A percentile compares a stretch with the other conserved stretches of the same genome.
Conservation (phyloP, 2,797 vertebrate genomes). For the Scomberomorus guttatus region DNA sequence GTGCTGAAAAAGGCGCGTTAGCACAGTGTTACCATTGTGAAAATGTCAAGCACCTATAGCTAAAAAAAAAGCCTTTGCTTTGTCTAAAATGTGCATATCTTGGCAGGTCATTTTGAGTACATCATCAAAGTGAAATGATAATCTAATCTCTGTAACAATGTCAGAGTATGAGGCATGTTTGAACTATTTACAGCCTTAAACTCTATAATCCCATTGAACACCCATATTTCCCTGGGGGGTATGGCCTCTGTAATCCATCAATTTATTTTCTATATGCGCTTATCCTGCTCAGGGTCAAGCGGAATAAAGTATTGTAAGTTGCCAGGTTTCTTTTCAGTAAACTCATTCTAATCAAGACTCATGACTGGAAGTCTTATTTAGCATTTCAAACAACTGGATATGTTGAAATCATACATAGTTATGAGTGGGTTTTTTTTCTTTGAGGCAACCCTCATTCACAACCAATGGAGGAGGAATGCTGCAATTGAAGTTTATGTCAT, state of each 20-base stretch:
- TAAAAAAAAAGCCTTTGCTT: constrained; percentile 6
- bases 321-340: constrained; percentile 21
- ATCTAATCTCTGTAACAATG: constrained; percentile 23
- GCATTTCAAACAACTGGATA: constrained; percentile 67
- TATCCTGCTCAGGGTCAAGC: constrained; percentile 36
- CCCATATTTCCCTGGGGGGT: neutral
- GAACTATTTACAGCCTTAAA: constrained; percentile 53
- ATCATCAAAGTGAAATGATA: constrained; percentile 27
- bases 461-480: constrained; percentile 31
- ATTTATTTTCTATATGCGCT: constrained; percentile 27
- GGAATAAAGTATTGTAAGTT: constrained; percentile 18
- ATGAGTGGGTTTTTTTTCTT: constrained; percentile 59
- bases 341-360: constrained; percentile 35
- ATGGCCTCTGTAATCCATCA: constrained; percentile 17
- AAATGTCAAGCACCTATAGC: constrained; percentile 33
- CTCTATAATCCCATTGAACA: constrained; percentile 40
- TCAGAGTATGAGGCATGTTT: constrained; percentile 35
- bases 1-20: neutral
- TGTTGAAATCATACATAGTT: constrained; percentile 39
- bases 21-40: constrained; percentile 15
- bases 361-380: constrained; percentile 48
- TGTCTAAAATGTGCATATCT: neutral
- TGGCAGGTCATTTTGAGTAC: constrained; percentile 16
- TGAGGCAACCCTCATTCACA: constrained; percentile 37
- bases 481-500: constrained; percentile 54